Evolutionary conservation across 2,888 invertebrate species (phyloP).

Genomic region (Lapara coniferarum): DNA sequence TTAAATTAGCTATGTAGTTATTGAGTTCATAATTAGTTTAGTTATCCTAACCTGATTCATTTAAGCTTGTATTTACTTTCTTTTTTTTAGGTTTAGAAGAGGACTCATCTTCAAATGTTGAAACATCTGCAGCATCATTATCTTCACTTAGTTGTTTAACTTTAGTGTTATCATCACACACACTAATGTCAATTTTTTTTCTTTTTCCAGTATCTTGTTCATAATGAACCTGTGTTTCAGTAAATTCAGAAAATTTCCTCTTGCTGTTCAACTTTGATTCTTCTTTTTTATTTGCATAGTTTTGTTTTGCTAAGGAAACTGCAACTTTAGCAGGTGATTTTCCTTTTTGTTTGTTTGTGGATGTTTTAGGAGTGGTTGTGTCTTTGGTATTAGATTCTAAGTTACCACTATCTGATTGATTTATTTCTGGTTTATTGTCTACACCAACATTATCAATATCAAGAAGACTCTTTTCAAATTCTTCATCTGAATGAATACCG

Average conservation of each 20-base stretch:
- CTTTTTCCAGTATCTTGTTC: slow-evolving; percentile 39
- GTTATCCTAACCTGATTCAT: slow-evolving; percentile 65
- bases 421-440: slow-evolving; percentile 27
- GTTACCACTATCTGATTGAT: background rate
- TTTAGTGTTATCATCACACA: slow-evolving; percentile 21
- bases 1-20: no score
- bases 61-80: slow-evolving; percentile 61
- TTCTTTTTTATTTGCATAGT: slow-evolving; percentile 36
- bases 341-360: slow-evolving; percentile 27
- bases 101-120: slow-evolving; percentile 38
- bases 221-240: slow-evolving; percentile 42
- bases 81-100: slow-evolving; percentile 41
- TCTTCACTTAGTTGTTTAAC: slow-evolving; percentile 32
- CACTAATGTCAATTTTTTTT: slow-evolving; percentile 35
- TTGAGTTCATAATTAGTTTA: no score
- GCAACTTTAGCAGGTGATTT: slow-evolving; percentile 29
- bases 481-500: slow-evolving; percentile 86
- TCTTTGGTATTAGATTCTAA: slow-evolving; percentile 29
- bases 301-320: slow-evolving; percentile 28
- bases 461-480: slow-evolving; percentile 87
- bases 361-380: slow-evolving; percentile 28
- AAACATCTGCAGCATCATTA: slow-evolving; percentile 34
- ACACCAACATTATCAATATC: slow-evolving; percentile 84
- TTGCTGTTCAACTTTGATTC: slow-evolving; percentile 50
- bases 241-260: slow-evolving; percentile 62